Percentiles rank a stretch among this genome's conserved stretches.
Conservation (phyloP, 2,797 vertebrate species). For the Danio kyathit region DNA sequence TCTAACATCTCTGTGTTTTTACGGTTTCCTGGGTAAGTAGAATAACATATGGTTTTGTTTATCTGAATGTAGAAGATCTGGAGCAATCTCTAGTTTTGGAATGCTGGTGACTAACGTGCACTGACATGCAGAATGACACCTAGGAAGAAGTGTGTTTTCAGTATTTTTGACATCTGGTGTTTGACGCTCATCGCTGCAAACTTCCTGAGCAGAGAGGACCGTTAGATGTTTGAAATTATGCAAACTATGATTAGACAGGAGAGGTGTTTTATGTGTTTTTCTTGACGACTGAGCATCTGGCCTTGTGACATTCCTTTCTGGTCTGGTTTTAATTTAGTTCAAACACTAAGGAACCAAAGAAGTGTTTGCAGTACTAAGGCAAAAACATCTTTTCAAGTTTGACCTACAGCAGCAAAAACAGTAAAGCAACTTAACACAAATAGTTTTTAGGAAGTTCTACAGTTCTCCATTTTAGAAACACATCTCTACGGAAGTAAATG, state of each 20-base stretch:
- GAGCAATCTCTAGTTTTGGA: conserved; percentile 16
- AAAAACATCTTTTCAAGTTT: neutral
- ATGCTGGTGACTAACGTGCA: conserved; percentile 24
- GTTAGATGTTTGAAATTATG: conserved; percentile 13
- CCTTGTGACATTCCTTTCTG: conserved; percentile 62
- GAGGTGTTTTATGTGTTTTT: conserved; percentile 36
- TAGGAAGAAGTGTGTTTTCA: neutral
- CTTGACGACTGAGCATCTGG: conserved; percentile 55
- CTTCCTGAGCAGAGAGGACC: neutral
- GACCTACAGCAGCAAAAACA: neutral
- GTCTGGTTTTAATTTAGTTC: conserved; percentile 74
- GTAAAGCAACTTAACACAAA: conserved; percentile 11
- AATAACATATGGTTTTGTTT: conserved; percentile 57
- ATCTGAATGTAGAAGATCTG: conserved; percentile 16
- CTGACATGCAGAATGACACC: conserved; percentile 17
- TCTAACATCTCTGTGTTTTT: conserved; percentile 49
- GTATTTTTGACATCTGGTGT: neutral
- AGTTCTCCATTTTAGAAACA: conserved; percentile 38
- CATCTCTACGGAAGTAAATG: conserved; percentile 34
- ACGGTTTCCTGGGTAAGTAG: conserved; percentile 77
- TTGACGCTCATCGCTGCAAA: neutral
- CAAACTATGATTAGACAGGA: conserved; percentile 20
- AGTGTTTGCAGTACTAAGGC: conserved; percentile 10
- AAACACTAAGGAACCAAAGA: conserved; percentile 18
- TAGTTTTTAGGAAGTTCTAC: conserved; percentile 42